Evolutionary conservation across 2,888 invertebrate species (phyloP).

Genomic region (Podotricha telesiphe): DNA sequence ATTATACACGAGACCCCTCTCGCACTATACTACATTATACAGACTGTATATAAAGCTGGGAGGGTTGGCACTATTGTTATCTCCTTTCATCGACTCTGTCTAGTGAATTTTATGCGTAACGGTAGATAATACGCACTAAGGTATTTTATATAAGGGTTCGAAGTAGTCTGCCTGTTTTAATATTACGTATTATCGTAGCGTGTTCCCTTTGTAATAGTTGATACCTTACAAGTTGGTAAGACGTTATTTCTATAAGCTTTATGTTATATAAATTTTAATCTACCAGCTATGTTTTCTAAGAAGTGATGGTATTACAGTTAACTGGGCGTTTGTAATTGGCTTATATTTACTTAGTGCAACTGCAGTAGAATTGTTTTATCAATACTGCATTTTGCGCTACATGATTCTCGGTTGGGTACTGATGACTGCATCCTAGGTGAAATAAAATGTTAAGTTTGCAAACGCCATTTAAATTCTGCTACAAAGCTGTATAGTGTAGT

Average conservation of each 20-base stretch:
- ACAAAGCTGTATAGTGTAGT: no score
- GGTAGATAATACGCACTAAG: slow-evolving; percentile 41
- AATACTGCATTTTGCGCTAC: no score
- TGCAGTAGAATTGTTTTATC: neutral
- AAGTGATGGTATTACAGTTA: neutral
- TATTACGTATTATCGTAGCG: neutral
- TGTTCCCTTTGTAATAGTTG: neutral
- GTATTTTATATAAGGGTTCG: slow-evolving; percentile 24
- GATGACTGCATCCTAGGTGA: no score
- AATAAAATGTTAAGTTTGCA: no score
- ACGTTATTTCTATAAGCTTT: neutral
- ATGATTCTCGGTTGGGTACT: no score
- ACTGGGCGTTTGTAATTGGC: neutral
- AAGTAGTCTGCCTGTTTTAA: slow-evolving; percentile 10
- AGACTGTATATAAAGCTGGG: neutral
- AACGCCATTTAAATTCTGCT: no score
- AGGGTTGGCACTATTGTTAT: slow-evolving; percentile 38
- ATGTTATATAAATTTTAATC: slow-evolving; percentile 11
- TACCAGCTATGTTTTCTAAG: neutral
- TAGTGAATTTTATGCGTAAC: slow-evolving; percentile 34
- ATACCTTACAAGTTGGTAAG: neutral
- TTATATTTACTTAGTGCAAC: neutral
- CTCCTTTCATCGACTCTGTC: slow-evolving; percentile 38
- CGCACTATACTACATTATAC: neutral
- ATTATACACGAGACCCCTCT: slow-evolving; percentile 1